phyloP scores from a whole-genome alignment of 2,888 invertebrate genomes.

The Rutpela maculata region DNA sequence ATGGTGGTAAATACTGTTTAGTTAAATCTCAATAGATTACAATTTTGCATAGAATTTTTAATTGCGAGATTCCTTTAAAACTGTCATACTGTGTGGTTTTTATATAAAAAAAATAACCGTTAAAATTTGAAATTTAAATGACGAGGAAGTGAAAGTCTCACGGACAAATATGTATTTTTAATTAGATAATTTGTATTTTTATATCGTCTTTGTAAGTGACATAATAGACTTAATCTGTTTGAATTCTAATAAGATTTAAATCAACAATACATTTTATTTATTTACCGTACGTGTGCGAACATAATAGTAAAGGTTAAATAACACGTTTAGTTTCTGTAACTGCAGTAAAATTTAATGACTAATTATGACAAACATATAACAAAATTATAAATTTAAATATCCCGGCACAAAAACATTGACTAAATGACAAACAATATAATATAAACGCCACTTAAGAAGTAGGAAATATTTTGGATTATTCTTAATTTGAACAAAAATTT shows the following conservation, averaged over 20 bases:
- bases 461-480: too few relatives aligned
- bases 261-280: slow-evolving; percentile 4
- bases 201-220: slow-evolving; percentile 14
- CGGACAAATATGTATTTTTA: slow-evolving; percentile 12
- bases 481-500: too few relatives aligned
- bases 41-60: neutral
- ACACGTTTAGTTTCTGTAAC: neutral
- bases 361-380: neutral
- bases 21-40: neutral
- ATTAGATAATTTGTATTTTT: slow-evolving; percentile 24
- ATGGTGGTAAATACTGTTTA: neutral
- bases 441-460: too few relatives aligned
- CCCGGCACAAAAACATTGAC: too few relatives aligned
- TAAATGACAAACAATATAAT: too few relatives aligned
- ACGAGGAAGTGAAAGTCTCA: slow-evolving; percentile 25
- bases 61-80: neutral
- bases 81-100: neutral
- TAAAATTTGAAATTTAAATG: neutral
- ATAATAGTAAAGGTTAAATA: neutral
- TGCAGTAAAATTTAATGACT: neutral
- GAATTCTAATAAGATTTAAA: slow-evolving; percentile 18
- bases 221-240: slow-evolving; percentile 23
- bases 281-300: neutral
- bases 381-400: neutral
- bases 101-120: neutral